phyloP scores from a whole-genome alignment of 2,797 vertebrate genomes.

The Gastrophryne carolinensis region DNA sequence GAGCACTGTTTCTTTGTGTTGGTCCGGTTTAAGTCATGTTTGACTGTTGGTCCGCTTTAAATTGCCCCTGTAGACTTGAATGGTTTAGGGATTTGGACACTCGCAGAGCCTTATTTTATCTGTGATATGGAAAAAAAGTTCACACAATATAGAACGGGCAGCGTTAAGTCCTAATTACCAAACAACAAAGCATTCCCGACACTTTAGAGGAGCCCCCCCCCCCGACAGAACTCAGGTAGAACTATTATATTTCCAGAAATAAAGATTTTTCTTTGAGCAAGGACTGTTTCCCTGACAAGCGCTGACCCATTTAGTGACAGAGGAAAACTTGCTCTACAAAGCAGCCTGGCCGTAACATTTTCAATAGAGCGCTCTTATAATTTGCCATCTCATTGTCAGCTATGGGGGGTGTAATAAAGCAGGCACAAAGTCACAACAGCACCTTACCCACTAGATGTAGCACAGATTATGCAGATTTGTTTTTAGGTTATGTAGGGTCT shows the following conservation, averaged over 20 bases:
- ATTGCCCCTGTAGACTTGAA: too few species aligned
- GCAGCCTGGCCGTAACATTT: background rate
- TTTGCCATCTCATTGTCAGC: background rate
- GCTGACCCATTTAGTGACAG: conserved; percentile 19
- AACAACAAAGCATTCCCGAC: background rate
- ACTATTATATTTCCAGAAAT: background rate
- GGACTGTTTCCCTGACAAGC: background rate
- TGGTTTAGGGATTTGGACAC: too few species aligned
- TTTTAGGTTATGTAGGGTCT: background rate
- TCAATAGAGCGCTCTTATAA: background rate
- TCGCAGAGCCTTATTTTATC: too few species aligned
- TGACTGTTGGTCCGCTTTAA: too few species aligned
- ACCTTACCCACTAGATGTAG: background rate
- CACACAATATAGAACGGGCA: background rate
- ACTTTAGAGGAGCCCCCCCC: background rate
- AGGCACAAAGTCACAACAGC: background rate
- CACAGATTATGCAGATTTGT: background rate
- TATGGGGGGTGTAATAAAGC: background rate
- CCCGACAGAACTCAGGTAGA: background rate
- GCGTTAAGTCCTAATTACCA: background rate
- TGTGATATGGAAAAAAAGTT: background rate
- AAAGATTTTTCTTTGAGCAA: background rate
- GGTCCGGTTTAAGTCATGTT: too few species aligned
- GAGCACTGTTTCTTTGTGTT: too few species aligned
- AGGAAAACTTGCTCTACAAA: background rate